Base-by-base conservation (phyloP, 2,888 invertebrate genomes). In the Congeria kusceri region DNA sequence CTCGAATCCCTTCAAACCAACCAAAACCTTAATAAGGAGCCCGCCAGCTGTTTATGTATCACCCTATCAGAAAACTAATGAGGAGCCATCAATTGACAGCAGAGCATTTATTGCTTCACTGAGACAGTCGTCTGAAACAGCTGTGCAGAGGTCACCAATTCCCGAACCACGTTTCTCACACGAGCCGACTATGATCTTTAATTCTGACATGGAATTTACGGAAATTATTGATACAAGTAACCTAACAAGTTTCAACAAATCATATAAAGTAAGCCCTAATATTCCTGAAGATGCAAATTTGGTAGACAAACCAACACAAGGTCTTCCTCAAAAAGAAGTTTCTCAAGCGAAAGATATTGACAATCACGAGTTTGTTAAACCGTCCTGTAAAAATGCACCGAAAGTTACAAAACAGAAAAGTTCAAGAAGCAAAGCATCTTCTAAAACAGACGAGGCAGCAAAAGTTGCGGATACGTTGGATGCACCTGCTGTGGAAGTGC, bases 131-230 rank as follows among this genome's bases (percentile, higher is more conserved):
- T 18, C 57, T 39, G 72, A 63, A 18, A 72, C 32, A 5, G 28
- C 29, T 1, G 15, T 7, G 13, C 67, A 67, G 29, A 20, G 44
- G 23, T 64, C 61, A 28, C 67, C 66, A 29, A 9, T 71, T 3
- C 63, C 61, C 13, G 73, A 73, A 25, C 59, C 67, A 15, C 44
- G 44, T 3, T 76, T 77, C 47, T 53, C 58, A 20, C 84, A 84
- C 18, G 86, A 86, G 57, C 63, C 72, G n/a, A 89, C 89, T 9
- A 70, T 80, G 9, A 87, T 84, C 61, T 86, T 89, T 39, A 84
- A 88, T 73, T 57, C 84, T 9, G 89, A 90, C 27, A 90, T 90
- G 90, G 90, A 90, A 44, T 83, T 90, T 29, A 90, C 90, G 4
- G 80, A 75, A 39, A 83, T 87, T 1, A 79, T 88, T 53, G 77